Percentiles rank a stretch among this genome's conserved stretches.
These are phyloP conservation scores for Conistra vaccinii DNA, from an alignment of 2,888 invertebrate species.

Conservation along the genomic window DNA sequence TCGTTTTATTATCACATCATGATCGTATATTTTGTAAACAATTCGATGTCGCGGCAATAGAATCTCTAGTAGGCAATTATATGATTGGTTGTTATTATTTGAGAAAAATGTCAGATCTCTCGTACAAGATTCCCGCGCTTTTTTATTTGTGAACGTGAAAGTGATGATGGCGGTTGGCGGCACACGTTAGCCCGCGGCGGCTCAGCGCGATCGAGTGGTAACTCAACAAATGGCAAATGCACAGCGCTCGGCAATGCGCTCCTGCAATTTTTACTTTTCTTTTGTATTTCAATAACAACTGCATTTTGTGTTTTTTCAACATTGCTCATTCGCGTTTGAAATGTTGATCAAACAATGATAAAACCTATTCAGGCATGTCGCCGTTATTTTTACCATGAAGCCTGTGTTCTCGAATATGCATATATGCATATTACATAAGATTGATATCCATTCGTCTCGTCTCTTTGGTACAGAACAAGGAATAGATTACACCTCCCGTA, in stretches of 20 bases:
- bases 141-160: constrained; percentile 83
- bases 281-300: constrained; percentile 63
- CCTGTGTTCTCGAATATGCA: constrained; percentile 59
- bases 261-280: constrained; percentile 69
- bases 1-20: constrained; percentile 81
- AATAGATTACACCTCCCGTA: constrained; percentile 40
- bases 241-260: constrained; percentile 47
- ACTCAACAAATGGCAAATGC: constrained; percentile 56
- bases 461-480: constrained; percentile 48
- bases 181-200: constrained; percentile 84
- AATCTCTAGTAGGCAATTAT: constrained; percentile 64
- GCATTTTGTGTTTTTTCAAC: constrained; percentile 61
- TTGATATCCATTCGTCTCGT: constrained; percentile 64
- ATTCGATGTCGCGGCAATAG: constrained; percentile 71
- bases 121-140: constrained; percentile 79
- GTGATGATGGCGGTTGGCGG: constrained; percentile 73
- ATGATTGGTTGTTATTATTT: constrained; percentile 64
- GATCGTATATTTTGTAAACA: constrained; percentile 78
- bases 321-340: constrained; percentile 50
- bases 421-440: constrained; percentile 75
- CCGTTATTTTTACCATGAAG: constrained; percentile 62
- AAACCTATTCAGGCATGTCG: constrained; percentile 65
- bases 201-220: constrained; percentile 80
- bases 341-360: constrained; percentile 63
- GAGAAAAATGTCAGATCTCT: constrained; percentile 77